phyloP scores from a whole-genome alignment of 2,797 vertebrate species.

The Xenentodon cancila region DNA sequence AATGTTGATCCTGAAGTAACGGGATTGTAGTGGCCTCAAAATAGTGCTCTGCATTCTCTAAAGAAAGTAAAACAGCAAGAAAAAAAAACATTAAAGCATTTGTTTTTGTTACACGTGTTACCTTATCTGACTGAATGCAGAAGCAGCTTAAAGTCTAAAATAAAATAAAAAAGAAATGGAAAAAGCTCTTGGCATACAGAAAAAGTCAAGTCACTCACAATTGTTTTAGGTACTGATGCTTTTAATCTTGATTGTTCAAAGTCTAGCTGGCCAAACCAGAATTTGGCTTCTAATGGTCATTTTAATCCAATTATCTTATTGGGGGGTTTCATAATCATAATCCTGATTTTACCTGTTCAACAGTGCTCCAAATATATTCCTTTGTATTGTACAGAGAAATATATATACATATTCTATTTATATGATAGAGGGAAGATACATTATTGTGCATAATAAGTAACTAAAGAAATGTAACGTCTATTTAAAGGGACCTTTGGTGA shows the following conservation, averaged over 20 bases:
- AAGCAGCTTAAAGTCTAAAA: too few species aligned
- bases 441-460: too few species aligned
- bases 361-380: constrained; percentile 21
- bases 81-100: constrained; percentile 55
- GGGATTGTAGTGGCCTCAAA: constrained; percentile 33
- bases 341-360: constrained; percentile 54
- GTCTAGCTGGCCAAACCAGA: constrained; percentile 29
- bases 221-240: constrained; percentile 54
- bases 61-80: constrained; percentile 41
- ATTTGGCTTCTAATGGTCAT: constrained; percentile 56
- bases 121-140: constrained; percentile 1
- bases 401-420: constrained; percentile 22
- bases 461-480: too few species aligned
- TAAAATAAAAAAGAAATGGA: constrained; percentile 18
- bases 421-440: too few species aligned
- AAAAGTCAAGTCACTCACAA: constrained; percentile 44
- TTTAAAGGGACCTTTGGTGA: too few species aligned
- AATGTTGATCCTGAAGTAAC: constrained; percentile 52
- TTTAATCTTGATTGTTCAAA: constrained; percentile 71
- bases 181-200: constrained; percentile 43
- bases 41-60: not conserved
- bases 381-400: constrained; percentile 17
- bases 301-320: constrained; percentile 67
- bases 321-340: constrained; percentile 59
- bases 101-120: constrained; percentile 41